These are phyloP conservation scores for Hystrix brachyura DNA, from an alignment of 2,113 vertebrate genomes.

Conservation along the genomic window DNA sequence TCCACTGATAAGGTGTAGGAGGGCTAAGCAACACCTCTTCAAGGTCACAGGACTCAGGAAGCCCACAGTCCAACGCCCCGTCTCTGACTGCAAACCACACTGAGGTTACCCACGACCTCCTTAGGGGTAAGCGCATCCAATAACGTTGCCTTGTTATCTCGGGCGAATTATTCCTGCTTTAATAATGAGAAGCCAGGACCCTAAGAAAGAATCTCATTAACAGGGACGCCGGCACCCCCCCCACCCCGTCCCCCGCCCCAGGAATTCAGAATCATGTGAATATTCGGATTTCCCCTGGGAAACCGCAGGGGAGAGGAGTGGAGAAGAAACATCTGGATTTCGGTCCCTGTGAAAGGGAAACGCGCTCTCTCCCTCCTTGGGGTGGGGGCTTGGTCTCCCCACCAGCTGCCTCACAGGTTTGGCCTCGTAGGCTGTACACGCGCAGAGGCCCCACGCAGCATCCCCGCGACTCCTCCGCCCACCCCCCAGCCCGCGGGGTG, in stretches of 20 bases:
- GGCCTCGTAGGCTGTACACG: too few species aligned
- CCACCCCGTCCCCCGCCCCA: background rate
- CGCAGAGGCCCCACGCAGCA: too few species aligned
- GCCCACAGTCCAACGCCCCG: background rate
- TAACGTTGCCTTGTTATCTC: background rate
- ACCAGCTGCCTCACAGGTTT: background rate
- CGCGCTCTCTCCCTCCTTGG: background rate
- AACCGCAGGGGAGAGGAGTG: background rate
- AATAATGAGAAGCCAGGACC: background rate
- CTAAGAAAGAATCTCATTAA: slow-evolving; percentile 1
- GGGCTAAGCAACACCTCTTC: background rate
- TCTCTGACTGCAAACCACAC: background rate
- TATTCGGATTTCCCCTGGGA: slow-evolving; percentile 43
- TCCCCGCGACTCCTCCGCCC: background rate
- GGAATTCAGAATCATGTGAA: slow-evolving; percentile 43
- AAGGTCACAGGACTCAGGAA: background rate
- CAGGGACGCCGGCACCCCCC: background rate
- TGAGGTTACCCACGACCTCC: background rate
- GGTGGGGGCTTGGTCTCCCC: background rate
- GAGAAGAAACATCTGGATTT: slow-evolving; percentile 31
- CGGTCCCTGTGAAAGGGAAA: background rate
- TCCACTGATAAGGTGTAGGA: background rate
- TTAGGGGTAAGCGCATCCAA: background rate
- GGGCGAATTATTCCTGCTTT: background rate
- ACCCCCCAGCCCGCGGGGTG: background rate